Evolutionary conservation across 2,888 invertebrate species (phyloP).

Genomic region (Azorinus chamasolen): DNA sequence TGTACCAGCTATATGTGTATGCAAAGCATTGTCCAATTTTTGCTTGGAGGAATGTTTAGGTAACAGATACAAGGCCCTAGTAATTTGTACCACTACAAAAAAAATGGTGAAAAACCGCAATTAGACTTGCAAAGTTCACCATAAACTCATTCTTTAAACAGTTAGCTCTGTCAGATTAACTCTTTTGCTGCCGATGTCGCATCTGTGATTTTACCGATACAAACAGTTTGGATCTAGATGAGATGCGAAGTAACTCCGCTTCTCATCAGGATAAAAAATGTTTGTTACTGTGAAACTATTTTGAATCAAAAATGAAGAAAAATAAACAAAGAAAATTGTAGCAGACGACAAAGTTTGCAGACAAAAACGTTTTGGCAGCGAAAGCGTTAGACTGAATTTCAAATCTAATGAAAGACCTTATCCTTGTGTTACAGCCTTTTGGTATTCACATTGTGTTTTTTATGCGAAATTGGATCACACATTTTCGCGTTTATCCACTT

Average conservation of each 20-base stretch:
- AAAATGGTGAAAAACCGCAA: not conserved
- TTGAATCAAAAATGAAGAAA: too few relatives aligned
- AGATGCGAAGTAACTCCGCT: too few relatives aligned
- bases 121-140: conserved; percentile 1
- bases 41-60: too few relatives aligned
- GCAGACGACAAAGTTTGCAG: too few relatives aligned
- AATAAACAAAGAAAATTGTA: too few relatives aligned
- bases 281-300: too few relatives aligned
- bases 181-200: too few relatives aligned
- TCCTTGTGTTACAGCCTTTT: not conserved
- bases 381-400: not conserved
- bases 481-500: not conserved
- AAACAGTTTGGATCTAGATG: too few relatives aligned
- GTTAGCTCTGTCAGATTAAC: conserved; percentile 1
- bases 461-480: not conserved
- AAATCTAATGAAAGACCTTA: conserved; percentile 10
- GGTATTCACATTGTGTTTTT: not conserved
- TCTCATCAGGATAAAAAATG: too few relatives aligned
- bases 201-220: too few relatives aligned
- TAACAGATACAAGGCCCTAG: too few relatives aligned
- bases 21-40: not conserved
- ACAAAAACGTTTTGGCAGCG: too few relatives aligned
- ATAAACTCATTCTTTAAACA: not conserved
- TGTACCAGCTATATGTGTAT: not conserved
- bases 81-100: not conserved